These are phyloP conservation scores for Leptothorax acervorum DNA, from an alignment of 2,888 invertebrate genomes.

Conservation along the genomic window DNA sequence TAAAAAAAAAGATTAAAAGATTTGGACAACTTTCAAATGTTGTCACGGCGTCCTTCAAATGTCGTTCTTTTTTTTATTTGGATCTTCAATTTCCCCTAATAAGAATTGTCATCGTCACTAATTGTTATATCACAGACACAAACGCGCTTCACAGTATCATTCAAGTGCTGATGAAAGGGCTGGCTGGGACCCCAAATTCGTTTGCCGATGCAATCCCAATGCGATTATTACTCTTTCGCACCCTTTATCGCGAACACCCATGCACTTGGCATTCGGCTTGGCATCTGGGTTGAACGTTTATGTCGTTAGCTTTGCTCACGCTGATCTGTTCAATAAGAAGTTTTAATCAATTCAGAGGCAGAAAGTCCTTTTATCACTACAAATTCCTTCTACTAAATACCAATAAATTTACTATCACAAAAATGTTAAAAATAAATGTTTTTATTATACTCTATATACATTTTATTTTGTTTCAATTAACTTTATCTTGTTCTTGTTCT, in stretches of 20 bases:
- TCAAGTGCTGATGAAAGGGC: conserved; percentile 57
- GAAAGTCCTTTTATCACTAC: conserved; percentile 8
- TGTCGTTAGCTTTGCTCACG: conserved; percentile 59
- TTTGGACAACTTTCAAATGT: background rate
- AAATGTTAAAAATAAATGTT: conserved; percentile 25
- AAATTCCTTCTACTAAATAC: background rate
- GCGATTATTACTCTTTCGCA: background rate
- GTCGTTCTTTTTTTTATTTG: background rate
- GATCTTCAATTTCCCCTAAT: background rate
- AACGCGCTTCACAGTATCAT: conserved; percentile 1
- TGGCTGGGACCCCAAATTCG: conserved; percentile 73
- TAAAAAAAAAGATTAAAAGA: background rate
- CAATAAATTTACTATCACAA: conserved; percentile 15
- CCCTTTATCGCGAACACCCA: background rate
- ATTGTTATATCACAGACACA: conserved; percentile 25
- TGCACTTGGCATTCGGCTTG: conserved; percentile 19
- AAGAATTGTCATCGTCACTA: conserved; percentile 47
- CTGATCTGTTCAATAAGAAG: conserved; percentile 55
- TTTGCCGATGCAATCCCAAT: conserved; percentile 44
- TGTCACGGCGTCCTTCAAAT: background rate
- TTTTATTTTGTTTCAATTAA: conserved; percentile 5
- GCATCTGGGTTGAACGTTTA: conserved; percentile 32
- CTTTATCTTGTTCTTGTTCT: background rate
- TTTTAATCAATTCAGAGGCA: background rate
- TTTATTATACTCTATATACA: conserved; percentile 16